Percentiles rank a stretch among this genome's conserved stretches.
These are phyloP conservation scores for Periophthalmus modestus DNA, from an alignment of 2,113 vertebrate species.

Conservation along the genomic window DNA sequence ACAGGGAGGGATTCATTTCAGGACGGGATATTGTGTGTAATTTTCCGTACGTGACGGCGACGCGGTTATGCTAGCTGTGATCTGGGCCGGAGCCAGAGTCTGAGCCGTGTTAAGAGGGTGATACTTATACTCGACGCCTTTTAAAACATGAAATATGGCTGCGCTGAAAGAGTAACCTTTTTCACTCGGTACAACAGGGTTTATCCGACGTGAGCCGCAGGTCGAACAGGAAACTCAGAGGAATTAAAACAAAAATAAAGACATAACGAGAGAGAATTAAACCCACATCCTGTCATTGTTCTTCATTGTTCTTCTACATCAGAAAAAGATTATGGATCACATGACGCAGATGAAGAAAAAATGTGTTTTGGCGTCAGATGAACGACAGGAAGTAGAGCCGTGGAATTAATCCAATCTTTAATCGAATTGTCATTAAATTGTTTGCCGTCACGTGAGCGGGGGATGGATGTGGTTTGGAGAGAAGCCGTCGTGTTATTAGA, in stretches of 20 bases:
- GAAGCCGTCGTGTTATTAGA: no score
- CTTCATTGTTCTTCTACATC: no score
- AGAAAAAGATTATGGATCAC: no score
- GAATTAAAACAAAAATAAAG: no score
- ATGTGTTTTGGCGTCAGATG: background rate
- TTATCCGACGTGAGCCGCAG: slow-evolving; percentile 30
- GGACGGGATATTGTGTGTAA: slow-evolving; percentile 41
- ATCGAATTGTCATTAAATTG: background rate
- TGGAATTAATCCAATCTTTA: background rate
- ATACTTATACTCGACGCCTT: slow-evolving; percentile 28
- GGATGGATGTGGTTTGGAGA: background rate
- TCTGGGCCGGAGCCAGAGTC: slow-evolving; percentile 33
- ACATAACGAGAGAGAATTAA: no score
- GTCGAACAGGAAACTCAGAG: background rate
- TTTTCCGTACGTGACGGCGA: slow-evolving; percentile 44
- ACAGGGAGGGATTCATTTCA: slow-evolving; percentile 39
- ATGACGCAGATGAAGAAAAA: background rate
- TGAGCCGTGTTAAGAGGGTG: slow-evolving; percentile 27
- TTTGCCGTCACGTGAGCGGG: background rate
- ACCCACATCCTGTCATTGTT: background rate
- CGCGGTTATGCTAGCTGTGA: slow-evolving; percentile 16
- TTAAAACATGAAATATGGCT: slow-evolving; percentile 25
- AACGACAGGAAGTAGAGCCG: background rate
- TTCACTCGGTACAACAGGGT: slow-evolving; percentile 17
- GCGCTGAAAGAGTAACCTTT: slow-evolving; percentile 27